Conservation (phyloP, 2,113 vertebrate species). For the Takifugu bimaculatus region DNA sequence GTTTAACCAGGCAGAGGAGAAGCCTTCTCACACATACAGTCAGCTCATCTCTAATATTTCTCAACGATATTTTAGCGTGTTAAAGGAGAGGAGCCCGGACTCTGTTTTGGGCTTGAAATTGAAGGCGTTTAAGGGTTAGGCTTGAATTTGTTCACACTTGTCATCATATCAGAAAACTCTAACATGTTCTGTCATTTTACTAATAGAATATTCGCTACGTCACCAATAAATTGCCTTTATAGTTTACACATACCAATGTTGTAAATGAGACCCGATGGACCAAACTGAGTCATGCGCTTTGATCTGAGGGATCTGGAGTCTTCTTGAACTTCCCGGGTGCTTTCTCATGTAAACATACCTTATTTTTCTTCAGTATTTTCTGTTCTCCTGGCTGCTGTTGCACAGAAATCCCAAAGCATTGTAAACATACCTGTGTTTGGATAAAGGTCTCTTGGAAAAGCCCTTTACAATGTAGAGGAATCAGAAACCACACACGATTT, state of each 20-base stretch:
- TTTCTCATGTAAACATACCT: slow-evolving; percentile 25
- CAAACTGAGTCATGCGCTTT: slow-evolving; percentile 42
- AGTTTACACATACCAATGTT: not conserved
- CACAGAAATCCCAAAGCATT: slow-evolving; percentile 21
- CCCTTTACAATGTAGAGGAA: slow-evolving; percentile 18
- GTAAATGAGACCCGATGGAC: slow-evolving; percentile 41
- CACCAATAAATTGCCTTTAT: slow-evolving; percentile 1
- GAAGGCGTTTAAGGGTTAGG: no score
- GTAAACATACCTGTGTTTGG: slow-evolving; percentile 29
- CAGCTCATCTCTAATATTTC: slow-evolving; percentile 39
- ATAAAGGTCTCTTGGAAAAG: slow-evolving; percentile 38
- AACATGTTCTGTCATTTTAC: no score
- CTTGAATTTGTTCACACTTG: no score
- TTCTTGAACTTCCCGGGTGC: slow-evolving; percentile 8
- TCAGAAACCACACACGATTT: slow-evolving; percentile 14
- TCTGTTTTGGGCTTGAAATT: no score
- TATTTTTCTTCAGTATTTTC: slow-evolving; percentile 4
- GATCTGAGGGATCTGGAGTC: slow-evolving; percentile 23
- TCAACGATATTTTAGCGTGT: not conserved
- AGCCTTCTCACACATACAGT: slow-evolving; percentile 3
- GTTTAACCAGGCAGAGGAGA: slow-evolving; percentile 23
- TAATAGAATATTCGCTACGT: not conserved
- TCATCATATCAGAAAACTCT: no score
- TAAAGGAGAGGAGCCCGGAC: no score
- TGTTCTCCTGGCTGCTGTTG: slow-evolving; percentile 9